These are phyloP conservation scores for Pammene aurita DNA, from an alignment of 2,888 invertebrate genomes.

Conservation along the genomic window DNA sequence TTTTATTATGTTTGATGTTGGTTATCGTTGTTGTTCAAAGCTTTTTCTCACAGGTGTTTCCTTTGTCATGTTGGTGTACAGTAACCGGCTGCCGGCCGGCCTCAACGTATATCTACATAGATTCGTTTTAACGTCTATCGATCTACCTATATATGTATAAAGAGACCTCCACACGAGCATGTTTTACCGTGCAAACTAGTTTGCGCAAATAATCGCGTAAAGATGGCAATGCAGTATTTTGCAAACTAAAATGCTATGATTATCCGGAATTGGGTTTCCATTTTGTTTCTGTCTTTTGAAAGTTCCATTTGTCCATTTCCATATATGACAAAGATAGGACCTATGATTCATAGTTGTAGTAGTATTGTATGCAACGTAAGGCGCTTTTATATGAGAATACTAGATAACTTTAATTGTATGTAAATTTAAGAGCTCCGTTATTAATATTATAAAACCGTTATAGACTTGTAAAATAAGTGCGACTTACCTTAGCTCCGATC, in stretches of 20 bases:
- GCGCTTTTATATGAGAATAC: conserved; percentile 39
- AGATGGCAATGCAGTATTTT: neutral
- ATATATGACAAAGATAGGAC: no score
- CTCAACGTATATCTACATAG: conserved; percentile 39
- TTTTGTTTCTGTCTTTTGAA: no score
- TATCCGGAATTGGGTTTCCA: no score
- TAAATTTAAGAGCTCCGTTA: conserved; percentile 45
- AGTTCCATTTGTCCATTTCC: no score
- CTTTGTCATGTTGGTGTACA: conserved; percentile 55
- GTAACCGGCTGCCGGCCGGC: conserved; percentile 51
- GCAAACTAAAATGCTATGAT: neutral
- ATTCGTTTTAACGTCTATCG: conserved; percentile 21
- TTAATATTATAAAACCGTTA: conserved; percentile 44
- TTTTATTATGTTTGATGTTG: neutral
- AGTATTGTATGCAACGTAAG: no score
- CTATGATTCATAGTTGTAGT: no score
- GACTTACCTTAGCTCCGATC: conserved; percentile 86
- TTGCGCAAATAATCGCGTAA: neutral
- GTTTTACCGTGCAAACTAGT: conserved; percentile 14
- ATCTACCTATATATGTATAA: conserved; percentile 2
- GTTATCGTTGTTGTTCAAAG: neutral
- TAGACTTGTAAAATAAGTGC: neutral
- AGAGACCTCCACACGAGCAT: neutral
- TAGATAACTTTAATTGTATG: conserved; percentile 38
- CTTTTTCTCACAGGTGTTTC: conserved; percentile 56